Evolutionary conservation across 2,888 invertebrate species (phyloP).

Genomic region (Dyspetes luteomarginatus): DNA sequence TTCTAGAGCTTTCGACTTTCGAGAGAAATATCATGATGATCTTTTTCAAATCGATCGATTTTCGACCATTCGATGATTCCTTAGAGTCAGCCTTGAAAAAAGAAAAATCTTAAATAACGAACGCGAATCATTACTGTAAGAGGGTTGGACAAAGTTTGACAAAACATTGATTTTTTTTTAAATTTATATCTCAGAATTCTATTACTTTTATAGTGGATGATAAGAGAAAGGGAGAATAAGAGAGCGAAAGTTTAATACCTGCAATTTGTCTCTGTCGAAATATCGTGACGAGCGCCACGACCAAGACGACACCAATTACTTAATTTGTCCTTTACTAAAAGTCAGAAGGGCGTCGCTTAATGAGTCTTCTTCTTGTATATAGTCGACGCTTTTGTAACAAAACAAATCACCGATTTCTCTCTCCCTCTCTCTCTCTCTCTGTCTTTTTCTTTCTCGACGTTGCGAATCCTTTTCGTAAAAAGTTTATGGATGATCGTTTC

Average conservation of each 20-base stretch:
- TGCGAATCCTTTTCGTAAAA: constrained; percentile 31
- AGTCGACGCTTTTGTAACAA: constrained; percentile 19
- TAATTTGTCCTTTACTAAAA: constrained; percentile 61
- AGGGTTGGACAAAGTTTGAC: not conserved
- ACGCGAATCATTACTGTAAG: constrained; percentile 12
- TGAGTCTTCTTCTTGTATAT: constrained; percentile 45
- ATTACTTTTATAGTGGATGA: not conserved
- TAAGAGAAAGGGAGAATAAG: not conserved
- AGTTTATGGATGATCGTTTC: constrained; percentile 53
- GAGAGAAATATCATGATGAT: constrained; percentile 16
- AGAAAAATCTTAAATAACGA: constrained; percentile 18
- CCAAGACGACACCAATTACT: constrained; percentile 61
- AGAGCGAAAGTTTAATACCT: not conserved
- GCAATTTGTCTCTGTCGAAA: constrained; percentile 59
- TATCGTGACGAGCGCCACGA: constrained; percentile 14
- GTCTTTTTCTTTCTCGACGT: not conserved
- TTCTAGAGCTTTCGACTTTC: constrained; percentile 11
- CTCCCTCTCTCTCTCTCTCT: constrained; percentile 21
- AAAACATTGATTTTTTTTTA: not conserved
- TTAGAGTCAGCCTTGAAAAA: not conserved
- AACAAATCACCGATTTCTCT: constrained; percentile 51
- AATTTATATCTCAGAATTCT: not conserved
- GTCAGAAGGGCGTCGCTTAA: constrained; percentile 53
- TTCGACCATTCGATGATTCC: not conserved
- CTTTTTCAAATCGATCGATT: constrained; percentile 30